These are phyloP conservation scores for Smithornis capensis DNA, from an alignment of 2,113 vertebrate species.

Conservation along the genomic window DNA sequence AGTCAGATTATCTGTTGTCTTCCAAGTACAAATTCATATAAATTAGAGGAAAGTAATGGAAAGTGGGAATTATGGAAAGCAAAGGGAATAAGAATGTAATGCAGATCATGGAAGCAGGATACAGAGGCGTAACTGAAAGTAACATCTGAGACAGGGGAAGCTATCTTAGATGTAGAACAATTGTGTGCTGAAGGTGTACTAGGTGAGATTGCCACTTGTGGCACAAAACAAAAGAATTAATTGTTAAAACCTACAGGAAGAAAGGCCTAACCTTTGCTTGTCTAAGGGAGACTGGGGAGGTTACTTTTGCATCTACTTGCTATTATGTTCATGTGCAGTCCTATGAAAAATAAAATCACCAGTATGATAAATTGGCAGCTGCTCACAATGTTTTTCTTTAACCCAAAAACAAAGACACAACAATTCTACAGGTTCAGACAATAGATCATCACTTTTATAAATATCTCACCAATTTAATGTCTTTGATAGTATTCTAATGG, in stretches of 20 bases:
- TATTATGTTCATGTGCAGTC: background rate
- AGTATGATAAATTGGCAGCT: background rate
- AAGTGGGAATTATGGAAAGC: background rate
- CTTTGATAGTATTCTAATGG: background rate
- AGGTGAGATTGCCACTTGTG: background rate
- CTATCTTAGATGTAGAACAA: background rate
- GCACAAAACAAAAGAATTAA: background rate
- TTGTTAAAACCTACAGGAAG: background rate
- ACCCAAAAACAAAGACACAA: background rate
- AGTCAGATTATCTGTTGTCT: background rate
- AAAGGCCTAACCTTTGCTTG: fast-evolving
- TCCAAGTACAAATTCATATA: background rate
- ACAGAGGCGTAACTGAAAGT: background rate
- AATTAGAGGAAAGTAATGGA: background rate
- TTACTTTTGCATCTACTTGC: background rate
- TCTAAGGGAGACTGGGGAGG: background rate
- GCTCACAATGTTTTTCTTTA: background rate
- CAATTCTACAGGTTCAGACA: background rate
- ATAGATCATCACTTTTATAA: background rate
- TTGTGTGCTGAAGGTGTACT: background rate
- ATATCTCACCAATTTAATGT: background rate
- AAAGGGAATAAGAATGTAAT: background rate
- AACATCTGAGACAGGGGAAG: background rate
- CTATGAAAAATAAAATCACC: background rate
- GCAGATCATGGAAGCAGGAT: background rate